Evolutionary conservation across 2,888 invertebrate genomes (phyloP), one percentile per base, ranked within the genome.

Genomic region (Drosophila nigricruria): DNA sequence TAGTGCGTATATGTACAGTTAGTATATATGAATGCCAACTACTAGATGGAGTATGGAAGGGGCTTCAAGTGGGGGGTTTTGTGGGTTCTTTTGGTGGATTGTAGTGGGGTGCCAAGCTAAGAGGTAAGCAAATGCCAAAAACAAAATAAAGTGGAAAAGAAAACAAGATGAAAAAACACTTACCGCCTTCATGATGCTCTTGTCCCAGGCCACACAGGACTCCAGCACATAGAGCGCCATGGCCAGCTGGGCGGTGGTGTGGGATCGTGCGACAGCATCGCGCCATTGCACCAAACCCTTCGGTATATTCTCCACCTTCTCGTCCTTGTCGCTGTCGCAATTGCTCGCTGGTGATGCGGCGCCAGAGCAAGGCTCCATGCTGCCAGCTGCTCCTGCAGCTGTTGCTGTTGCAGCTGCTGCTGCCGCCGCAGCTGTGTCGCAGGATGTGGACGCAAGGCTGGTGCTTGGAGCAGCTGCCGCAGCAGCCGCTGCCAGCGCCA

Each of bases 161-260:
- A 30, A 36, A 53, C 10, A n/a, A 23, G 36, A n/a, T 10, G 36
- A 53, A 14, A 6, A 5, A 10, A 14, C 92, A 96, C 97, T 96
- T 94, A 98, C 98, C 94, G 98, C 99, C 95, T 98, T 98, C 98
- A 99, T 98, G 91, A 98, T 97, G 94, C 98, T 98, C 94, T 98
- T 98, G 94, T 99, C 99, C 99, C 99, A 99, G 42, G 98, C 98
- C 87, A 99, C 97, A 91, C 96, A 97, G 3, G 96, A 96, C 92
- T 98, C 98, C 79, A 99, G 94, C 87, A 97, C 96, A 90, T 97
- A 96, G 67, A 98, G 94, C 83, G 97, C 96, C 96, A 98, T 96
- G 25, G 97, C 97, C 27, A 99, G 94, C 91, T 99, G 98, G 0
- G 98, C 97, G 0, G 98, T 96, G 0, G 98, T 98, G 87, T 95